Percentiles rank a stretch among this genome's conserved stretches.
Conservation (phyloP, 2,888 invertebrate genomes). For the Monopis laevigella region DNA sequence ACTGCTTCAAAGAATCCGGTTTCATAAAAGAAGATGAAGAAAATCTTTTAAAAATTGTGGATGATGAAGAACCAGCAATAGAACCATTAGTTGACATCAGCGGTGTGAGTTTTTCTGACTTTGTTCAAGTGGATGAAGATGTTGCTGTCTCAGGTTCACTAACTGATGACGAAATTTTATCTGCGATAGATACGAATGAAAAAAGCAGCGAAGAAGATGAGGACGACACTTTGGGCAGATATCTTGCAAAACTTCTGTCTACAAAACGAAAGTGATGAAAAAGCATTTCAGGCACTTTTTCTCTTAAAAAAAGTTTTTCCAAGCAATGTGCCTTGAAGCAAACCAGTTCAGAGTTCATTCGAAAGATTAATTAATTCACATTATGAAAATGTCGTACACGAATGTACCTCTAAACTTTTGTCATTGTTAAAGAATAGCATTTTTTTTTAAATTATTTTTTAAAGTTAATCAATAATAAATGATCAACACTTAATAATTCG, state of each 20-base stretch:
- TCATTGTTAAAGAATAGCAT: not conserved
- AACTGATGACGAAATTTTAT: conserved; percentile 19
- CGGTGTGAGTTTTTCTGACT: conserved; percentile 22
- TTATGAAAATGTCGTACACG: conserved; percentile 12
- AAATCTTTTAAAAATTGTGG: conserved; percentile 18
- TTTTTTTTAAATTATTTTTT: too few relatives aligned
- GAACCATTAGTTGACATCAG: conserved; percentile 21
- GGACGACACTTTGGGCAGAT: conserved; percentile 21
- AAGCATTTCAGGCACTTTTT: conserved; percentile 22
- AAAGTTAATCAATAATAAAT: not conserved
- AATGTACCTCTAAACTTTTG: too few relatives aligned
- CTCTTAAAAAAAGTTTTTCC: conserved; percentile 19
- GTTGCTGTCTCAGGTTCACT: conserved; percentile 22
- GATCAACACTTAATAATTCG: not conserved
- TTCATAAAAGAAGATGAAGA: conserved; percentile 17
- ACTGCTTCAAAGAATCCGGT: conserved; percentile 19
- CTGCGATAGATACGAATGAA: conserved; percentile 19
- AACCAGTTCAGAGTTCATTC: conserved; percentile 22
- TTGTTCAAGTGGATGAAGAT: conserved; percentile 22
- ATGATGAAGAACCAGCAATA: conserved; percentile 20
- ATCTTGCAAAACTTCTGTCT: conserved; percentile 22
- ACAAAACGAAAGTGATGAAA: conserved; percentile 23
- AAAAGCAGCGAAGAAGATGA: conserved; percentile 19
- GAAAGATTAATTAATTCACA: conserved; percentile 17
- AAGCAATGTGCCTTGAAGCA: conserved; percentile 19